Evolutionary conservation across 2,113 vertebrate species (phyloP).

Genomic region (Thalassarche chlororhynchos): DNA sequence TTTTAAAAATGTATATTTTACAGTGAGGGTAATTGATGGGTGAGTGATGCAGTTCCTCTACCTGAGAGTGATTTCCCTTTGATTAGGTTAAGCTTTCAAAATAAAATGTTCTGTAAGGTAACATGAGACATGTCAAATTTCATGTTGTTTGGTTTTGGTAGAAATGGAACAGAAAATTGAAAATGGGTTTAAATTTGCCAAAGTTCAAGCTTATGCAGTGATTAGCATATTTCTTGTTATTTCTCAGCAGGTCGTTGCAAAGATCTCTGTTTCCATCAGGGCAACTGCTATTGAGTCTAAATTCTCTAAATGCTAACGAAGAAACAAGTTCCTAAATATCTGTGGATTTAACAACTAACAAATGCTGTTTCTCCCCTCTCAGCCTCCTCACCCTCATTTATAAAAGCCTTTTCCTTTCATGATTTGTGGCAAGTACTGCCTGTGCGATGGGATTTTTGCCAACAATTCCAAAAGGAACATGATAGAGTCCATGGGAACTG

Average conservation of each 20-base stretch:
- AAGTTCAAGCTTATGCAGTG: not conserved
- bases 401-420: not conserved
- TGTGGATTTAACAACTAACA: not conserved
- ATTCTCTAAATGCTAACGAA: not conserved
- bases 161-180: not conserved
- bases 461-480: not conserved
- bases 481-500: not conserved
- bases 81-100: conserved; percentile 1
- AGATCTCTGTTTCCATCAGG: not conserved
- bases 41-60: not conserved
- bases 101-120: not conserved
- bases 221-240: not conserved
- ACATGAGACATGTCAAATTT: not conserved
- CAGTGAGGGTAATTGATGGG: not conserved
- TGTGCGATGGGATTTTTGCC: not conserved
- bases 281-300: not conserved
- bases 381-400: not conserved
- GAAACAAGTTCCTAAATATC: not conserved
- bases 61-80: not conserved
- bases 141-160: not conserved
- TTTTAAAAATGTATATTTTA: not conserved
- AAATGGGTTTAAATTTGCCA: not conserved
- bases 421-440: not conserved
- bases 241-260: not conserved
- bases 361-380: not conserved